Conservation (phyloP, 1,140 invertebrate genomes). For the Drosophila willistoni region DNA sequence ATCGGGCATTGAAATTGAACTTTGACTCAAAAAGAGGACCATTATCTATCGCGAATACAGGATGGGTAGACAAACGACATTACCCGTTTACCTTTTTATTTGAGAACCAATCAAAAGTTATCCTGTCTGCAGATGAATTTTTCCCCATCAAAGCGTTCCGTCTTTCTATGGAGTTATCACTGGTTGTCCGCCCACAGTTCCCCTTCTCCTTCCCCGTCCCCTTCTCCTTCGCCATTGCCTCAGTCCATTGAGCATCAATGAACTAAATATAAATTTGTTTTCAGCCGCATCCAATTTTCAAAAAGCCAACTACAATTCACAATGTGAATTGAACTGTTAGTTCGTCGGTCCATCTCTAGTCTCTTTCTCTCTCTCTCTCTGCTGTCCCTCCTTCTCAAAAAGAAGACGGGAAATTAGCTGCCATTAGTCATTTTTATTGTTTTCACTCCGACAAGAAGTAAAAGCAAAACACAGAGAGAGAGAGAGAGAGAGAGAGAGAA, state of each 20-base stretch:
- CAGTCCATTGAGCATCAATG: constrained; percentile 38
- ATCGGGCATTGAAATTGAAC: too few species aligned
- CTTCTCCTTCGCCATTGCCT: background rate
- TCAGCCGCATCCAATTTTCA: constrained; percentile 53
- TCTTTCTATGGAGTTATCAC: background rate
- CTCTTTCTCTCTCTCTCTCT: too few species aligned
- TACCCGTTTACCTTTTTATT: too few species aligned
- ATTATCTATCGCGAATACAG: too few species aligned
- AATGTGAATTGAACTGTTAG: constrained; percentile 58
- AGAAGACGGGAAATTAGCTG: constrained; percentile 75
- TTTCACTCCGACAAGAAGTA: constrained; percentile 59
- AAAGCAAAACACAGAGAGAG: constrained; percentile 32
- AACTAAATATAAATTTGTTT: constrained; percentile 35
- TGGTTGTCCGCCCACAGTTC: constrained; percentile 9
- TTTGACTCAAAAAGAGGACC: too few species aligned
- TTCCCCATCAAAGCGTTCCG: background rate
- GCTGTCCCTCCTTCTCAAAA: constrained; percentile 31
- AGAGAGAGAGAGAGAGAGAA: constrained; percentile 28
- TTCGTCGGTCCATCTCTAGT: background rate
- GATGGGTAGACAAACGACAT: too few species aligned
- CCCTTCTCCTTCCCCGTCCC: background rate
- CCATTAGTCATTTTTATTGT: constrained; percentile 82
- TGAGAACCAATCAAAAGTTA: background rate
- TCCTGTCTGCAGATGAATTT: background rate
- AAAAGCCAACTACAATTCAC: constrained; percentile 15